These are phyloP conservation scores for Pseudomyrmex dendroicus DNA, from an alignment of 1,140 invertebrate species.

Conservation along the genomic window DNA sequence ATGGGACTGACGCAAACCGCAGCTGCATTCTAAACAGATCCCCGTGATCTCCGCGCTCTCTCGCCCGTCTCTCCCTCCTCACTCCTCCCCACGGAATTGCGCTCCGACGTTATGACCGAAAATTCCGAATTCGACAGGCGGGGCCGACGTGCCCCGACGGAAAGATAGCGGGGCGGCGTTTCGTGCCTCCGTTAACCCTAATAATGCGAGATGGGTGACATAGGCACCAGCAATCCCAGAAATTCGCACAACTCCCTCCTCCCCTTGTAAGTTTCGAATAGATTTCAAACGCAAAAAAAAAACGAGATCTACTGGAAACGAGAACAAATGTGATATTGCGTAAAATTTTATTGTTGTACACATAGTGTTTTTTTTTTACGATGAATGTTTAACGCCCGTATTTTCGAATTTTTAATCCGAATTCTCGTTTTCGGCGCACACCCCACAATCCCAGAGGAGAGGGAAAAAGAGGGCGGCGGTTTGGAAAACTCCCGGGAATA, in stretches of 20 bases:
- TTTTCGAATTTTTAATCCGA: no score
- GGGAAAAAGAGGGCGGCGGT: no score
- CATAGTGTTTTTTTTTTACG: no score
- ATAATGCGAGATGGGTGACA: slow-evolving; percentile 12
- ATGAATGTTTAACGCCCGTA: no score
- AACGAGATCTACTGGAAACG: no score
- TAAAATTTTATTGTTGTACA: not conserved
- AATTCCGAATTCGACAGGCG: slow-evolving; percentile 53
- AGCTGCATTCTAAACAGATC: slow-evolving; percentile 77
- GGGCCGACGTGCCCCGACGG: slow-evolving; percentile 22
- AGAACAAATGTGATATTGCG: not conserved
- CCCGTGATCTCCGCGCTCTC: slow-evolving; percentile 48
- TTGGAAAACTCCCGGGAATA: not conserved
- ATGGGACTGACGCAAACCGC: slow-evolving; percentile 71
- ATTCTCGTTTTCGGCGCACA: no score
- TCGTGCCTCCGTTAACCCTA: slow-evolving; percentile 27
- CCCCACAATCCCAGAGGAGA: no score
- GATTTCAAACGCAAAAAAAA: not conserved
- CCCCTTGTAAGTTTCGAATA: not conserved
- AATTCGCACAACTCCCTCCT: not conserved
- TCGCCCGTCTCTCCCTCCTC: not conserved
- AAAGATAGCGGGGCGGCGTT: not conserved
- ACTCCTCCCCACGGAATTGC: not conserved
- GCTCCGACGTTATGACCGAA: slow-evolving; percentile 7
- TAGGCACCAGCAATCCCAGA: not conserved